A percentile compares a stretch with the other conserved stretches of the same genome.
These are phyloP conservation scores for Epinephelus fuscoguttatus DNA, from an alignment of 2,113 vertebrate genomes.

Conservation along the genomic window DNA sequence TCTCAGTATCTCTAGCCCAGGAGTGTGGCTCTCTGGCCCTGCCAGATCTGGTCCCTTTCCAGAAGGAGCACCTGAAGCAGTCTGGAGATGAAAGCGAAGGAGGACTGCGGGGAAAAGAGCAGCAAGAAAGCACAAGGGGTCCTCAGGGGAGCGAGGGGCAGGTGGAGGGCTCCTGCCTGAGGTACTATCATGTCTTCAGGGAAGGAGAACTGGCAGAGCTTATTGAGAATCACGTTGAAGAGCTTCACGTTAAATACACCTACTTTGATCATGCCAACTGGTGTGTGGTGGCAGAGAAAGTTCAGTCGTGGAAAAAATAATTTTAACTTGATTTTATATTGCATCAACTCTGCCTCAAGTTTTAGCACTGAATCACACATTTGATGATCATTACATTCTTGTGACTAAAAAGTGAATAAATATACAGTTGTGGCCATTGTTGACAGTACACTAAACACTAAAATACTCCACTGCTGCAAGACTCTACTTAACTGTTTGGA, in stretches of 20 bases:
- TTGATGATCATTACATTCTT: neutral
- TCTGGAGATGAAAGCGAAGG: slow-evolving; percentile 43
- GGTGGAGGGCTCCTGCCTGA: slow-evolving; percentile 73
- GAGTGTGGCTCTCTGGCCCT: slow-evolving; percentile 80
- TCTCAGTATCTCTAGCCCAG: slow-evolving; percentile 65
- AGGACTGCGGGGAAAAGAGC: slow-evolving; percentile 29
- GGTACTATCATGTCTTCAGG: slow-evolving; percentile 84
- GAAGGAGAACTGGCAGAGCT: slow-evolving; percentile 82
- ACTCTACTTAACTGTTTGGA: neutral
- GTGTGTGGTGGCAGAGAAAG: slow-evolving; percentile 83
- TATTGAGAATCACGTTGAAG: slow-evolving; percentile 75
- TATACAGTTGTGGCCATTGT: slow-evolving; percentile 22
- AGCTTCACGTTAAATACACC: slow-evolving; percentile 81
- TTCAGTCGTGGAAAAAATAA: slow-evolving; percentile 76
- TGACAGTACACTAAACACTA: slow-evolving; percentile 13
- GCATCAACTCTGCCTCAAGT: slow-evolving; percentile 54
- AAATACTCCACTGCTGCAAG: slow-evolving; percentile 19
- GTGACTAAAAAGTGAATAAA: slow-evolving; percentile 3
- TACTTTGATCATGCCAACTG: slow-evolving; percentile 85
- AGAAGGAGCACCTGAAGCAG: slow-evolving; percentile 64
- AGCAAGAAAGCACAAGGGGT: slow-evolving; percentile 63
- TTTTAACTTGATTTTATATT: slow-evolving; percentile 24
- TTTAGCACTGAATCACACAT: slow-evolving; percentile 57
- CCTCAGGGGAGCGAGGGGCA: slow-evolving; percentile 43
- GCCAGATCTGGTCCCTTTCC: slow-evolving; percentile 84